phyloP scores from a whole-genome alignment of 2,888 invertebrate genomes.

The Acanthoscelides obtectus region DNA sequence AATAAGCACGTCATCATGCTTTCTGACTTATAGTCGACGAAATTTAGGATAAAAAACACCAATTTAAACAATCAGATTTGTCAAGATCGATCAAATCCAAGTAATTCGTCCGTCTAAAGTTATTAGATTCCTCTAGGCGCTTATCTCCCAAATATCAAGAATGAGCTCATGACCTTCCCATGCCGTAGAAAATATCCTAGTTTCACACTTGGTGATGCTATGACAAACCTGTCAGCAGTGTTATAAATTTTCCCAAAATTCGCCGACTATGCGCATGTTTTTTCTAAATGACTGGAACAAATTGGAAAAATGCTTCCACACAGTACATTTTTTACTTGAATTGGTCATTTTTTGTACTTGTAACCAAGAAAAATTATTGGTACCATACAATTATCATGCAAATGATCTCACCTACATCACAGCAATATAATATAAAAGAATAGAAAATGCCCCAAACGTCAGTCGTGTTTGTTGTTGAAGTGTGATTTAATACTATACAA shows the following conservation, averaged over 20 bases:
- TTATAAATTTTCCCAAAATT: not conserved
- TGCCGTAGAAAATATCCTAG: no score
- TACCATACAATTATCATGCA: conserved; percentile 13
- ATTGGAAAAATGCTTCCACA: conserved; percentile 16
- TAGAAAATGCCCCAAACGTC: conserved; percentile 30
- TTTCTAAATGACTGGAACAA: not conserved
- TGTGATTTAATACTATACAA: conserved; percentile 27
- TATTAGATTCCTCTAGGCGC: no score
- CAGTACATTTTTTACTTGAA: conserved; percentile 1
- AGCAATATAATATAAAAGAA: conserved; percentile 17
- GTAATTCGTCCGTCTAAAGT: no score
- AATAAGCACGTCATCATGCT: not conserved
- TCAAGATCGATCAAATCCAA: no score
- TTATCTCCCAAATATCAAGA: no score
- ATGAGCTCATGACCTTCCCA: no score
- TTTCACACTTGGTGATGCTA: no score
- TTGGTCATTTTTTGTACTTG: conserved; percentile 34
- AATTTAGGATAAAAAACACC: not conserved
- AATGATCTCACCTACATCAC: conserved; percentile 33
- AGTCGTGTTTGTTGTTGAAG: conserved; percentile 6
- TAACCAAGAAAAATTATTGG: conserved; percentile 31
- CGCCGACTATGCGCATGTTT: not conserved
- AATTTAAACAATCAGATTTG: no score
- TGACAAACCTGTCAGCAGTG: no score
- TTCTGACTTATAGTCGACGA: not conserved